Evolutionary conservation across 2,888 invertebrate genomes (phyloP).

Genomic region (Ormyrus pomaceus): DNA sequence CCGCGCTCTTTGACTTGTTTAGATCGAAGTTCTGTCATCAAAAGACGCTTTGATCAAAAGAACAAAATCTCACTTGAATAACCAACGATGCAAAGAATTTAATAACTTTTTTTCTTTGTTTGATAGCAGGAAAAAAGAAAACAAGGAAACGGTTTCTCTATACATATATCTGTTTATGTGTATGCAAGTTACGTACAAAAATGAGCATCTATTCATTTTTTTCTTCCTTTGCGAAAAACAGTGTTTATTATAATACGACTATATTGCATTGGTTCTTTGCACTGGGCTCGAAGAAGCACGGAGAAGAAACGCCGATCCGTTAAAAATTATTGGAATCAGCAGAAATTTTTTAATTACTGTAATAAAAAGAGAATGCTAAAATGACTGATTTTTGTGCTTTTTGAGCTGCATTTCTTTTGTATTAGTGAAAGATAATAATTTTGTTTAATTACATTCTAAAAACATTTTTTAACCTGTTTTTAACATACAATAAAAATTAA

Average conservation of each 20-base stretch:
- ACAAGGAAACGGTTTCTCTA: constrained; percentile 8
- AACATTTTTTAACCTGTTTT: no score
- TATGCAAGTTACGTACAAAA: constrained; percentile 42
- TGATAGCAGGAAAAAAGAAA: constrained; percentile 12
- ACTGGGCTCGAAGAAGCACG: constrained; percentile 9
- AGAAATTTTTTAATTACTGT: no score
- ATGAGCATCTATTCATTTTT: constrained; percentile 17
- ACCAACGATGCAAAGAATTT: constrained; percentile 22
- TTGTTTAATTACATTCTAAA: no score
- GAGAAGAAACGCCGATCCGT: constrained; percentile 23
- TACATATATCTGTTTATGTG: constrained; percentile 36
- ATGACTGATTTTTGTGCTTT: neutral
- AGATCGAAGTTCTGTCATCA: neutral
- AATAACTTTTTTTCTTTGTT: constrained; percentile 12
- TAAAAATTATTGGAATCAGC: constrained; percentile 15
- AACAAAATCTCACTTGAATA: neutral
- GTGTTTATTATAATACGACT: constrained; percentile 9
- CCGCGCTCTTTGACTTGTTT: no score
- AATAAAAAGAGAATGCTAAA: constrained; percentile 15
- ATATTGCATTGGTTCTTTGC: constrained; percentile 46
- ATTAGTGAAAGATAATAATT: no score
- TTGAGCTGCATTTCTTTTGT: no score
- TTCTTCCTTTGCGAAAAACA: constrained; percentile 26
- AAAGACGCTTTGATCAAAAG: neutral
- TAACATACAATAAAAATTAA: no score